These are phyloP conservation scores for Lasiurus borealis DNA, from an alignment of 2,113 vertebrate genomes.

Conservation along the genomic window DNA sequence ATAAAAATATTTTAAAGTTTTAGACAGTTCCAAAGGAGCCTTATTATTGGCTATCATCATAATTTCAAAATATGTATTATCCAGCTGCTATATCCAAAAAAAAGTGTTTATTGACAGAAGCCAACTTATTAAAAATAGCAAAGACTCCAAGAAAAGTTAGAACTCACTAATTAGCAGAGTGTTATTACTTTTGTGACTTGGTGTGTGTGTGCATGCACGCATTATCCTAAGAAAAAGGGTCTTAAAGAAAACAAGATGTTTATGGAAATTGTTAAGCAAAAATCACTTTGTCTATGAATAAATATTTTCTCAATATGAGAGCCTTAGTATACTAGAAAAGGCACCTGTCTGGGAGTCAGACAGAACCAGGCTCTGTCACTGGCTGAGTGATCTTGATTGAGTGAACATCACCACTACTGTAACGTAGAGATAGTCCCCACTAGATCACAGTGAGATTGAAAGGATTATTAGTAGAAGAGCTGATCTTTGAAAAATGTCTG, in stretches of 20 bases:
- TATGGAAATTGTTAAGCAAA: conserved; percentile 32
- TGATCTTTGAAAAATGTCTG: neutral
- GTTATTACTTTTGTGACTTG: neutral
- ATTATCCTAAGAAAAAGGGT: neutral
- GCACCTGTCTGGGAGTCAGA: neutral
- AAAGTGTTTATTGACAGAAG: neutral
- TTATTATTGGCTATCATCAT: neutral
- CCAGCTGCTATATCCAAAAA: neutral
- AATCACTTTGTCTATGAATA: conserved; percentile 21
- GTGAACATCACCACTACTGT: neutral
- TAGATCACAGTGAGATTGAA: neutral
- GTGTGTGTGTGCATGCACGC: neutral
- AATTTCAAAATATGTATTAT: conserved; percentile 19
- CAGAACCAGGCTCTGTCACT: neutral
- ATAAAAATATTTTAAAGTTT: no score
- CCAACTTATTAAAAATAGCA: neutral
- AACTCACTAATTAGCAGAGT: neutral
- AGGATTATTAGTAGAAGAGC: neutral
- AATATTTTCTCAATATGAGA: neutral
- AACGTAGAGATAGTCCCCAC: neutral
- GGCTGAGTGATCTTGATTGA: neutral
- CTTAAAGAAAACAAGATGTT: conserved; percentile 21
- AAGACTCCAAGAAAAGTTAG: conserved; percentile 16
- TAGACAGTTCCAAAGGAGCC: neutral
- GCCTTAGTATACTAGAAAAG: neutral